A percentile compares a stretch with the other conserved stretches of the same genome.
These are phyloP conservation scores for Nowickia ferox DNA, from an alignment of 2,888 invertebrate species.

Conservation along the genomic window DNA sequence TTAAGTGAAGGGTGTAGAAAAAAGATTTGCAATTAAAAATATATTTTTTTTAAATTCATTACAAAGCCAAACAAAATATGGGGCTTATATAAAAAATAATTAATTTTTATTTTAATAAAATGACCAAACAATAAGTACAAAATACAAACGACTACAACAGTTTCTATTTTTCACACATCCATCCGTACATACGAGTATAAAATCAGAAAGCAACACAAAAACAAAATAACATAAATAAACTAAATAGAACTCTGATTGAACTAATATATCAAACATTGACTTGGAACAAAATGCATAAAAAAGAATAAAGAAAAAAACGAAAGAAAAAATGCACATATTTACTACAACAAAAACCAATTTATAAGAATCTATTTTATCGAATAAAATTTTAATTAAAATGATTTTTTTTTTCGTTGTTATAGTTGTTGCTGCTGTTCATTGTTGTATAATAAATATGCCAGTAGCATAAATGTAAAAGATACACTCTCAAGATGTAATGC, in stretches of 20 bases:
- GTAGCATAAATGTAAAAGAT: conserved; percentile 64
- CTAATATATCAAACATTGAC: conserved; percentile 63
- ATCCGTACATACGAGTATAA: neutral
- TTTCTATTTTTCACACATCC: conserved; percentile 12
- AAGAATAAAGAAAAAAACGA: neutral
- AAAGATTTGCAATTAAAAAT: conserved; percentile 1
- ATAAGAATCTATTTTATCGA: conserved; percentile 71
- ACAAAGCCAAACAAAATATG: conserved; percentile 12
- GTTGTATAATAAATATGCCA: conserved; percentile 68
- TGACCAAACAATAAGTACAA: conserved; percentile 16
- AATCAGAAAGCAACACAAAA: conserved; percentile 17
- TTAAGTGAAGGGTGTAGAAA: neutral
- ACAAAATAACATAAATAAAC: conserved; percentile 20
- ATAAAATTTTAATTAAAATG: conserved; percentile 72
- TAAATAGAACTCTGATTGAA: conserved; percentile 69
- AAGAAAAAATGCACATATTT: neutral
- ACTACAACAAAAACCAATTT: conserved; percentile 66
- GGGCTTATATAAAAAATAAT: conserved; percentile 55
- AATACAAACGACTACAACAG: neutral
- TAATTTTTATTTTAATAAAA: conserved; percentile 35
- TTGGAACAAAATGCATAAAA: conserved; percentile 38
- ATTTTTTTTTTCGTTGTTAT: conserved; percentile 50
- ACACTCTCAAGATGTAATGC: conserved; percentile 52
- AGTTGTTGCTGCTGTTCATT: conserved; percentile 41
- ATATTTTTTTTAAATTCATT: neutral